Base-by-base conservation (phyloP, 2,797 vertebrate species). In the Galaxias olidus region DNA sequence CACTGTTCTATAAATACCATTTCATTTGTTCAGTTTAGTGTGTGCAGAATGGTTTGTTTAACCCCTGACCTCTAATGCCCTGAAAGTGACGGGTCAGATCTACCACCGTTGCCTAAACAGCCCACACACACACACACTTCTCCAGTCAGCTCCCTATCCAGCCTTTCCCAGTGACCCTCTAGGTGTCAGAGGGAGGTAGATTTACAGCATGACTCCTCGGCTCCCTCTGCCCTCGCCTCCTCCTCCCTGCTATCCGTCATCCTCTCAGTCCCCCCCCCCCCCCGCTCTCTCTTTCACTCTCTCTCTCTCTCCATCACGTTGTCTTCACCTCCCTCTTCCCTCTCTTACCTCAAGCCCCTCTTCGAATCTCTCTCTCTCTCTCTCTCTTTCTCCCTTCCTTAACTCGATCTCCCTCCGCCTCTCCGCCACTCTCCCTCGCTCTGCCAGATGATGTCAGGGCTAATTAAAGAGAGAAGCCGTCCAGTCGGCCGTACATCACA, bases 401-500 rank as follows among this genome's bases (percentile, higher is more conserved):
- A 11, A 19, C 49, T 52, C 43, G 18, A 53, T 11, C 47, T 4
- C 44, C 13, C 50, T 17, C 51, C 13, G 50, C 15, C 70, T 44
- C 55, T 18, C 58, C 60, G 69, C 68, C 48, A 19, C 46, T 44
- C 42, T 59, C 15, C 18, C 15, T 49, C 45, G 48, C 51, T 66
- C 73, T 68, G 75, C 76, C 52, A 61, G 84, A 80, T 80, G 76
- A 89, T 84, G 82, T 85, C 83, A 83, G 73, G 30, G 75, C 73
- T 88, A 86, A 89, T 89, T 89, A 86, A 87, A 87, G 80, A 84
- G 52, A 30, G 52, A 74, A 69, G 75, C 77, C 12, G 8, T 12
- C 19, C 0, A 7, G 17, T 15, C 18, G 8, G 63, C 58, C 75
- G 81, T 73, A 86, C 82, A 86, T 88, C 82, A 88, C 69, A 13